phyloP scores from a whole-genome alignment of 2,113 vertebrate species.

The Danio rerio region DNA sequence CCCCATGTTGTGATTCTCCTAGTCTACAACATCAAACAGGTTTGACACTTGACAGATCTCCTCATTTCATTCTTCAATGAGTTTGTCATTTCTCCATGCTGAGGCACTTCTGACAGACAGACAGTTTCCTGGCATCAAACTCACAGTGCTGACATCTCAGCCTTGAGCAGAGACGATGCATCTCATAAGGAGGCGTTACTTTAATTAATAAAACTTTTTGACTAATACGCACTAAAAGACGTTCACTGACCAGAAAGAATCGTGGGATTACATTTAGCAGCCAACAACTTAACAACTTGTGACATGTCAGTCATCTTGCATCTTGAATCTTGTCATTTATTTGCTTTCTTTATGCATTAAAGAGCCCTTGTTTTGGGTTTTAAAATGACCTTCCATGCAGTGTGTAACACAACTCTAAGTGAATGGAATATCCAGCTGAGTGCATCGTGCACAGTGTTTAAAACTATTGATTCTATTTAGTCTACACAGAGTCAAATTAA shows the following conservation, averaged over 20 bases:
- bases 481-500: no score
- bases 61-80: slow-evolving; percentile 51
- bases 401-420: no score
- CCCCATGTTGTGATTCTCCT: slow-evolving; percentile 20
- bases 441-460: no score
- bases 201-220: background rate
- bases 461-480: no score
- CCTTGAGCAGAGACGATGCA: background rate
- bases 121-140: slow-evolving; percentile 22
- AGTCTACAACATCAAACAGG: slow-evolving; percentile 37
- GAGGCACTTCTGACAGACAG: slow-evolving; percentile 45
- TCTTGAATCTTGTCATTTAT: no score
- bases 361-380: no score
- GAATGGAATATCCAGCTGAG: no score
- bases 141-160: slow-evolving; percentile 13
- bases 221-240: slow-evolving; percentile 13
- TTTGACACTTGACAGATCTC: slow-evolving; percentile 52
- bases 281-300: no score
- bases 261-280: background rate
- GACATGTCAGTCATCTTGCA: no score
- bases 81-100: slow-evolving; percentile 40
- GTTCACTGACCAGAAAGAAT: slow-evolving; percentile 12
- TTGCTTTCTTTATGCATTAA: no score
- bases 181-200: background rate
- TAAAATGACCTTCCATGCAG: no score